Evolutionary conservation across 2,797 vertebrate genomes (phyloP), one percentile per base, ranked within the genome.

Genomic region (Oreochromis mossambicus): DNA sequence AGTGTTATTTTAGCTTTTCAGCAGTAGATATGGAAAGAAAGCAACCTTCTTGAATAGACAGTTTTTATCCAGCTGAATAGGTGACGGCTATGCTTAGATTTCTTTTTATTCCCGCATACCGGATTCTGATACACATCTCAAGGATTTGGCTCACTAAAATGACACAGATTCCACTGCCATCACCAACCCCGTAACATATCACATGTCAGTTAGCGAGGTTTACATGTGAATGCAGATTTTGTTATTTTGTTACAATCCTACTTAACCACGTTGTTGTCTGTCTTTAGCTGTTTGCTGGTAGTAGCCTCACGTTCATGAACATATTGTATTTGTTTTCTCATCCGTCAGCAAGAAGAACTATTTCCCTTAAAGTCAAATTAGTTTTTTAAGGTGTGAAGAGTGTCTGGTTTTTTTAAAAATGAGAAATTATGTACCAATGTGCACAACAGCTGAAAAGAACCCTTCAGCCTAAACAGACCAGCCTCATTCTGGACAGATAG

Each of bases 401-500:
- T 56, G 29, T 58, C 17, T 73, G 50, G 34, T 38, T 3, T 10
- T 66, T 19, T 55, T 9, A 9, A 36, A 26, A 26, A 34, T 0
- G 5, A 36, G 17, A 61, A 61, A 61, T n/a, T 61, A 61, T 78
- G 79, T n/a, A 78, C 29, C n/a, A 29, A 81, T 43, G 43, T 68
- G 77, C 26, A 58, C 55, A 77, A 34, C 34, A 81, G 50, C 7
- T 83, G 24, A 76, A 79, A 58, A 73, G 26, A 61, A 58, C 73
- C 58, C 66, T 61, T 78, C 8, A 6, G 63, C 55, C 55, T 14
- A 66, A 88, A 86, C 84, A 83, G 54, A 77, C 43, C 61, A 43
- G 76, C 13, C 68, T 58, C 55, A 54, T 75, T 83, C 58, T 86
- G 85, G 89, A 90, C 78, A 43, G 78, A 90, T 32, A 34, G 75